Conservation (phyloP, 2,888 invertebrate genomes). For the Ophraella communa region DNA sequence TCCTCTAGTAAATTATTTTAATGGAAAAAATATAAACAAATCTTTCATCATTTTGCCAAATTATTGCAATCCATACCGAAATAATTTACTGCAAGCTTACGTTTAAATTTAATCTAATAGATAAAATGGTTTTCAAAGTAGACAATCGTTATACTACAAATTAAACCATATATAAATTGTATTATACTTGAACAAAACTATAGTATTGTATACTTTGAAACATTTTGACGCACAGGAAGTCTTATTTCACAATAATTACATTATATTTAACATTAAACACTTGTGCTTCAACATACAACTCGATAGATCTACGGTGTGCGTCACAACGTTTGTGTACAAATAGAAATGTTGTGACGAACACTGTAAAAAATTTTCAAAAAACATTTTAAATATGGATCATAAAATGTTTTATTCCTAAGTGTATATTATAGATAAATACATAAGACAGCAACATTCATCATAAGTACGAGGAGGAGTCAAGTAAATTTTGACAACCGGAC, state of each 20-base stretch:
- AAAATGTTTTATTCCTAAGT: constrained; percentile 33
- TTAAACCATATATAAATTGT: neutral
- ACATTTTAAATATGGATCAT: constrained; percentile 37
- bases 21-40: neutral
- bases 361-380: constrained; percentile 41
- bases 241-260: neutral
- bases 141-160: neutral
- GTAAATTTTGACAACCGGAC: constrained; percentile 43
- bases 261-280: constrained; percentile 31
- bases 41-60: neutral
- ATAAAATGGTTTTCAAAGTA: neutral
- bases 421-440: constrained; percentile 38
- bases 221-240: neutral
- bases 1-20: neutral
- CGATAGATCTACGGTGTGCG: constrained; percentile 1
- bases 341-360: neutral
- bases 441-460: constrained; percentile 49
- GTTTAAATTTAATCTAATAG: constrained; percentile 8
- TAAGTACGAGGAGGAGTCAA: constrained; percentile 47
- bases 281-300: constrained; percentile 23
- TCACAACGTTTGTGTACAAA: neutral
- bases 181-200: neutral
- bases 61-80: constrained; percentile 20
- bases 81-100: constrained; percentile 12
- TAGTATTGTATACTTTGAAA: neutral